Conservation (phyloP, 2,797 vertebrate genomes). For the Simalia tracyae region DNA sequence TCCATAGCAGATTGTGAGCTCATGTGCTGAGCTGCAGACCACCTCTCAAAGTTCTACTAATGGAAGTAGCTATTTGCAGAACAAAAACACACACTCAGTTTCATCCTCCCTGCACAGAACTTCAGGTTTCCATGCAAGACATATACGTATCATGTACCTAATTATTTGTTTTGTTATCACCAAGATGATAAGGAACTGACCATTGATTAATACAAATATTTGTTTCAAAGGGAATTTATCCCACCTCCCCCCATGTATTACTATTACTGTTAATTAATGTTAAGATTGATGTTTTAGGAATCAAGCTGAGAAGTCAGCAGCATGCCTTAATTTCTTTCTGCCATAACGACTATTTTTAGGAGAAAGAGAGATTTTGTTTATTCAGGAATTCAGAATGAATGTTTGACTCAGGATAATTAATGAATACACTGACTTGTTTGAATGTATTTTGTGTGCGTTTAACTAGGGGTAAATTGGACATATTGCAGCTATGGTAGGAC, state of each 20-base stretch:
- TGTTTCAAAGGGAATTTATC: conserved; percentile 16
- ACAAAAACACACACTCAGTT: not conserved
- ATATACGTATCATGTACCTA: not conserved
- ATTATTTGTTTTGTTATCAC: not conserved
- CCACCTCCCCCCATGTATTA: not conserved
- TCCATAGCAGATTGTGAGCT: no score
- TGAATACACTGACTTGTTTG: not conserved
- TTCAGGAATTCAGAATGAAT: not conserved
- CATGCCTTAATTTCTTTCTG: conserved; percentile 27
- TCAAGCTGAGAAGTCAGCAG: conserved; percentile 30
- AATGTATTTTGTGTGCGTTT: not conserved
- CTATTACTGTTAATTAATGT: not conserved
- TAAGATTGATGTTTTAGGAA: conserved; percentile 8
- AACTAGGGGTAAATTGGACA: not conserved
- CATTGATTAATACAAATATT: conserved; percentile 11
- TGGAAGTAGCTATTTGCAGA: not conserved
- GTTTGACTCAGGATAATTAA: not conserved
- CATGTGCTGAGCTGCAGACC: not conserved
- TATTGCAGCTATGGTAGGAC: not conserved
- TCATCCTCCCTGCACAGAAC: not conserved
- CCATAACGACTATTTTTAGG: not conserved
- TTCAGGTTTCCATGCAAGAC: not conserved
- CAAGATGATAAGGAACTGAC: conserved; percentile 13
- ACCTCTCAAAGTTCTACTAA: not conserved
- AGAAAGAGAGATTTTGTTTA: not conserved